Percentiles rank a stretch among this genome's conserved stretches.
Evolutionary conservation across 2,113 vertebrate genomes (phyloP).

Genomic region (Polypterus senegalus): DNA sequence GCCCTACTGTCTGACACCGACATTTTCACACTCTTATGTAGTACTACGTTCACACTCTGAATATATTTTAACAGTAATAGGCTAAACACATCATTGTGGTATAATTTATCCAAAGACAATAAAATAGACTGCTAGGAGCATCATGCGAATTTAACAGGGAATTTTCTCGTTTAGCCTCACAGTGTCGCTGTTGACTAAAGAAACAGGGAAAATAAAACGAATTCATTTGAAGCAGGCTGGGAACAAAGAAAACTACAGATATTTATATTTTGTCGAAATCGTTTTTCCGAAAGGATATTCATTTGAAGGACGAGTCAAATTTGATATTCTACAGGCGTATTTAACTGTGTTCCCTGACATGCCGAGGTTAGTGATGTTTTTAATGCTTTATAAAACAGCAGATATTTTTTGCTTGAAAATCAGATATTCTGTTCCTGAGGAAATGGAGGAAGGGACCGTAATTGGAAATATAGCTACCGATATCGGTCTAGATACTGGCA

Average conservation of each 20-base stretch:
- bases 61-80: too few relatives aligned
- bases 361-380: constrained; percentile 27
- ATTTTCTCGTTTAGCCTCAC: neutral
- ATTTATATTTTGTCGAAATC: too few relatives aligned
- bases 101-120: too few relatives aligned
- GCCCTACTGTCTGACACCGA: too few relatives aligned
- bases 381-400: constrained; percentile 36
- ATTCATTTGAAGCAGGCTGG: too few relatives aligned
- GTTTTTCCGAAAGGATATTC: constrained; percentile 20
- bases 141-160: too few relatives aligned
- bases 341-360: constrained; percentile 10
- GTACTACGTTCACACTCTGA: too few relatives aligned
- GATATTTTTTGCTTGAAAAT: constrained; percentile 17
- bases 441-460: constrained; percentile 15
- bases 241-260: too few relatives aligned
- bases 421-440: constrained; percentile 19
- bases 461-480: constrained; percentile 16
- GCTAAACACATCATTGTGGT: too few relatives aligned
- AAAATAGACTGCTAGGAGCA: too few relatives aligned
- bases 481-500: constrained; percentile 8
- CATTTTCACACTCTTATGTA: too few relatives aligned
- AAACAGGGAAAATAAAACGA: too few relatives aligned
- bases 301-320: constrained; percentile 4
- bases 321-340: neutral
- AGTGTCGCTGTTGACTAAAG: constrained; percentile 13